phyloP scores from a whole-genome alignment of 2,888 invertebrate species.

The Cantharis rufa region DNA sequence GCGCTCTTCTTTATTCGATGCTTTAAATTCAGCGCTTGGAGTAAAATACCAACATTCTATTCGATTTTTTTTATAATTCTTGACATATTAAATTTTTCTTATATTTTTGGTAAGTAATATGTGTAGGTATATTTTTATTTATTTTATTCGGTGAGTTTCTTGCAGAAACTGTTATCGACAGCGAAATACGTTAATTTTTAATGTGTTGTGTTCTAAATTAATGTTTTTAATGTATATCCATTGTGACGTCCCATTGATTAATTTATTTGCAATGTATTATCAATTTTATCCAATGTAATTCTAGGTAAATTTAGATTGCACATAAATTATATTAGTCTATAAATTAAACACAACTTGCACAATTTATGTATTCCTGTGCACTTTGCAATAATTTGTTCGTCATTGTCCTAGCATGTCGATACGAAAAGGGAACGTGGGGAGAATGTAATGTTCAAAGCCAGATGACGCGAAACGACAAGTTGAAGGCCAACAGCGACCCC shows the following conservation, averaged over 20 bases:
- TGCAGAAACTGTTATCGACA: background rate
- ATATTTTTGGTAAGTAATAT: background rate
- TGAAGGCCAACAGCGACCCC: slow-evolving; percentile 81
- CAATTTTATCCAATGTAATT: background rate
- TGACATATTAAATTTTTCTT: background rate
- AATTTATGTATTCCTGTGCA: slow-evolving; percentile 5
- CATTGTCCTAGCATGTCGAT: slow-evolving; percentile 74
- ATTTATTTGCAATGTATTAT: background rate
- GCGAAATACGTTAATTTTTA: background rate
- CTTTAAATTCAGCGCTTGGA: background rate
- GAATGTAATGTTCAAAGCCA: slow-evolving; percentile 79
- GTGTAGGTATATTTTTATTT: background rate
- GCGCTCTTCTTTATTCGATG: background rate
- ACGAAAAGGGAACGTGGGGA: slow-evolving; percentile 87
- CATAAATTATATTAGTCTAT: background rate
- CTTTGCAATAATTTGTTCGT: slow-evolving; percentile 11
- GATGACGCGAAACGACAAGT: slow-evolving; percentile 81
- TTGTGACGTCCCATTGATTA: background rate
- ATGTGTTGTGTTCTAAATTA: background rate
- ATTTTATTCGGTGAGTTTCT: background rate
- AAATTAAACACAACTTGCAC: background rate
- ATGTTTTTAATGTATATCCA: background rate
- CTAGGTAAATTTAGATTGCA: background rate
- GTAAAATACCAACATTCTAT: background rate
- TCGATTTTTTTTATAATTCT: background rate